Conservation (phyloP, 2,113 vertebrate genomes). For the Craseonycteris thonglongyai region DNA sequence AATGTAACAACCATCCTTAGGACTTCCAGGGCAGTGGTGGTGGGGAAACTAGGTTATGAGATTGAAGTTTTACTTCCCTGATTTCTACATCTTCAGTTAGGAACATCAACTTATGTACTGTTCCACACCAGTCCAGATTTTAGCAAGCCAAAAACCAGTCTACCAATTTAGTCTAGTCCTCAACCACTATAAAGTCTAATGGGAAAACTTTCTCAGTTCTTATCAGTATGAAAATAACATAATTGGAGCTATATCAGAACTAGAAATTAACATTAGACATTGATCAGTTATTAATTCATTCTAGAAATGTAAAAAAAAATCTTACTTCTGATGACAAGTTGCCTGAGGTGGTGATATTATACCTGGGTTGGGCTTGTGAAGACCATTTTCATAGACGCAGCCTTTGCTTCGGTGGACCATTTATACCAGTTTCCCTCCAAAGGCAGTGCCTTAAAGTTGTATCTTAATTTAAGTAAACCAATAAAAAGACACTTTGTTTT, state of each 20-base stretch:
- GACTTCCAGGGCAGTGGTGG: background rate
- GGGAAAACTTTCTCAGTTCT: background rate
- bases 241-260: background rate
- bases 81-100: background rate
- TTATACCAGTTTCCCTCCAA: background rate
- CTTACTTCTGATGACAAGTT: background rate
- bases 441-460: background rate
- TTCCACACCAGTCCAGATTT: background rate
- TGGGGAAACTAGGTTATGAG: background rate
- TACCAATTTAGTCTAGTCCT: slow-evolving; percentile 15
- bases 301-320: background rate
- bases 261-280: background rate
- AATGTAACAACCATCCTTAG: background rate
- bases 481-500: background rate
- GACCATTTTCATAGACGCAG: background rate
- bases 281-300: background rate
- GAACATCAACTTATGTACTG: background rate
- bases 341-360: background rate
- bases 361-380: background rate
- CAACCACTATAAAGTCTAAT: background rate
- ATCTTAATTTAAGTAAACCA: background rate
- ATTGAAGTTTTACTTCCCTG: background rate
- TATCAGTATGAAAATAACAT: background rate
- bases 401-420: background rate
- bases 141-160: background rate